Conservation (phyloP, 1,140 invertebrate species). For the Cyrtorhinus lividipennis region DNA sequence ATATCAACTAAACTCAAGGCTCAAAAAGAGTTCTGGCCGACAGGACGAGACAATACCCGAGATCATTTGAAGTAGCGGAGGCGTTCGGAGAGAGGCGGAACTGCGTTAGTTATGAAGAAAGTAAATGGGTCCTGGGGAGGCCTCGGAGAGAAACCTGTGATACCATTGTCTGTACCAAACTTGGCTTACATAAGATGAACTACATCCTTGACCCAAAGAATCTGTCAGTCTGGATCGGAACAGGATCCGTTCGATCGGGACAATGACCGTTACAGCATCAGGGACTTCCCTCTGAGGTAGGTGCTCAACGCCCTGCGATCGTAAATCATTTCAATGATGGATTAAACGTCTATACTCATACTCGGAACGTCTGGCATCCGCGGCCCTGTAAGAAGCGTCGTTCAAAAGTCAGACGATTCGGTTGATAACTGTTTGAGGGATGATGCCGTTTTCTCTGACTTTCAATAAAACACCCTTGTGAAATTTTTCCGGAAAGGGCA, state of each 20-base stretch:
- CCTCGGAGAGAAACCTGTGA: not conserved
- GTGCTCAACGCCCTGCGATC: not conserved
- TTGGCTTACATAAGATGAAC: not conserved
- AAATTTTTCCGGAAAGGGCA: no score
- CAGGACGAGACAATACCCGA: no score
- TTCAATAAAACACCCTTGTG: no score
- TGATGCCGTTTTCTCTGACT: no score
- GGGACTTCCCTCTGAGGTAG: not conserved
- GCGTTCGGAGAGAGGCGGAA: not conserved
- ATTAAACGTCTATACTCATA: no score
- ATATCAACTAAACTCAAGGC: no score
- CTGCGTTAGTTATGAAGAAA: not conserved
- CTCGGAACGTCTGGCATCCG: not conserved
- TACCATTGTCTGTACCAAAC: not conserved
- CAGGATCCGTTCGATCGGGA: not conserved
- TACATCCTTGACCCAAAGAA: not conserved
- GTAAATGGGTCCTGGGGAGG: not conserved
- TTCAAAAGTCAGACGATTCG: not conserved
- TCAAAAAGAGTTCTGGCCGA: no score
- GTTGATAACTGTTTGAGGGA: no score
- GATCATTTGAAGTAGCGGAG: not conserved
- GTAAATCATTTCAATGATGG: no score
- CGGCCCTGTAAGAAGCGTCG: not conserved
- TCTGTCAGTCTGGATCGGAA: not conserved
- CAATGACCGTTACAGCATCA: not conserved